Conservation (phyloP, 1,140 invertebrate species). For the Drosophila obscura region DNA sequence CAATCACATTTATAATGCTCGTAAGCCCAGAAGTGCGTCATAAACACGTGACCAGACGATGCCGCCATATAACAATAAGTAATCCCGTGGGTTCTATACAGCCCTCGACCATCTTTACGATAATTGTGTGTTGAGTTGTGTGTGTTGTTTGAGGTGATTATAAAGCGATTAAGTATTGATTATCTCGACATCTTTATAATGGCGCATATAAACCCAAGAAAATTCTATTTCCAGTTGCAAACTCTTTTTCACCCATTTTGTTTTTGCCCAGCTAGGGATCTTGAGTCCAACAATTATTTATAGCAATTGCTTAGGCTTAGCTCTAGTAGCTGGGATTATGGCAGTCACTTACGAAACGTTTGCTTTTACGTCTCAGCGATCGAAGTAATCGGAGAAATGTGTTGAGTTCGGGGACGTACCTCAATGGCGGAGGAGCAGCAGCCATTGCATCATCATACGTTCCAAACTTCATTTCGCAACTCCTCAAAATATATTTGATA, state of each 20-base stretch:
- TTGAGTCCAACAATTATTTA: conserved; percentile 6
- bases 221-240: conserved; percentile 33
- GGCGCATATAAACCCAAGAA: conserved; percentile 27
- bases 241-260: conserved; percentile 21
- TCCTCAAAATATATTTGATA: conserved; percentile 8
- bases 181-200: conserved; percentile 71
- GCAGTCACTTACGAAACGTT: conserved; percentile 30
- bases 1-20: background rate
- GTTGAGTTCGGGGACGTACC: conserved; percentile 30
- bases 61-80: background rate
- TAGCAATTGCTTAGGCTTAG: conserved; percentile 5
- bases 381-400: conserved; percentile 17
- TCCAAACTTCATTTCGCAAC: conserved; percentile 27
- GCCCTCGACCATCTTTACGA: too few species aligned
- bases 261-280: conserved; percentile 8
- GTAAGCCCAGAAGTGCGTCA: conserved; percentile 9
- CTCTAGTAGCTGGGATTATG: conserved; percentile 15
- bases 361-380: conserved; percentile 11
- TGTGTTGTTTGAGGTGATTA: conserved; percentile 30
- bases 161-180: conserved; percentile 55
- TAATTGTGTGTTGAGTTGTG: too few species aligned
- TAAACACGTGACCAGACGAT: conserved; percentile 26
- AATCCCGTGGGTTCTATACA: too few species aligned
- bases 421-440: too few species aligned
- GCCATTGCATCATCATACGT: conserved; percentile 3